These are phyloP conservation scores for Sycophila sp. DNA, from an alignment of 1,140 invertebrate genomes.

Conservation along the genomic window DNA sequence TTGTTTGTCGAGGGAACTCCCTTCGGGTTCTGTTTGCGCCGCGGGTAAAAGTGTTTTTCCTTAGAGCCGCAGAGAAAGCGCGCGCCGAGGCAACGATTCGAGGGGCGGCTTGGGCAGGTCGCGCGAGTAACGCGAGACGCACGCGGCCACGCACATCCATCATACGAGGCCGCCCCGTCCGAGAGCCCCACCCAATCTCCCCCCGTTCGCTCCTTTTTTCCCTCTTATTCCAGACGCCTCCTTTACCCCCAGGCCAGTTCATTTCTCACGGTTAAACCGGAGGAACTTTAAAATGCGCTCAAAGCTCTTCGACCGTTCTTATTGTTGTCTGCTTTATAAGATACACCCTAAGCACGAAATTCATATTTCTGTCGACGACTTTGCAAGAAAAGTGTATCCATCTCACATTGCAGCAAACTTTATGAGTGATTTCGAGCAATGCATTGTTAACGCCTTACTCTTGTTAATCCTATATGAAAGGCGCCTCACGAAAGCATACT, in stretches of 20 bases:
- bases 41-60: slow-evolving; percentile 1
- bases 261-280: slow-evolving; percentile 28
- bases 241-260: neutral
- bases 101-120: neutral
- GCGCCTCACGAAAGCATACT: no score
- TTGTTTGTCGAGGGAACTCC: slow-evolving; percentile 32
- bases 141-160: slow-evolving; percentile 36
- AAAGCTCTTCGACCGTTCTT: neutral
- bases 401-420: no score
- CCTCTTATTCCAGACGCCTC: neutral
- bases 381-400: no score
- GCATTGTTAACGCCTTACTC: no score
- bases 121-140: slow-evolving; percentile 35
- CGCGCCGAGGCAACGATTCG: slow-evolving; percentile 5
- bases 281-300: slow-evolving; percentile 9
- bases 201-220: slow-evolving; percentile 10
- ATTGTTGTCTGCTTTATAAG: neutral
- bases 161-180: neutral
- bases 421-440: no score
- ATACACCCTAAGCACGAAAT: no score
- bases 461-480: no score
- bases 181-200: slow-evolving; percentile 23
- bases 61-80: neutral
- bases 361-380: no score
- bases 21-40: neutral